phyloP scores from a whole-genome alignment of 1,140 invertebrate genomes.

The Spodoptera frugiperda region DNA sequence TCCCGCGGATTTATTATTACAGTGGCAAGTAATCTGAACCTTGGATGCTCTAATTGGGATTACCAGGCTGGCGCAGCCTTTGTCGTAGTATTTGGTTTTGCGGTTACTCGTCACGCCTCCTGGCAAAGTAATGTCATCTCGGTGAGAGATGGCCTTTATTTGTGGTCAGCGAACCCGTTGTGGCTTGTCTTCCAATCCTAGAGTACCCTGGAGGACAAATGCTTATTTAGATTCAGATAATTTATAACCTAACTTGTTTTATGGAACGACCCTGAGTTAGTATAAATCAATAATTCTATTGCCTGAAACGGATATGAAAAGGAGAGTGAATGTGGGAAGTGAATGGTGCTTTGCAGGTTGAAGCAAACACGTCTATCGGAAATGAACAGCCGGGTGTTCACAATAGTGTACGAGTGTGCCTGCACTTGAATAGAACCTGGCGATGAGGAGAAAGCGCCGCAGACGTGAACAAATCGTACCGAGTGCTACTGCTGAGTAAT shows the following conservation, averaged over 20 bases:
- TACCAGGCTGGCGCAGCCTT: neutral
- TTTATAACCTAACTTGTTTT: neutral
- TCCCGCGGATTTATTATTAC: neutral
- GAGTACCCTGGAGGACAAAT: neutral
- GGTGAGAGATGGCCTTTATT: constrained; percentile 17
- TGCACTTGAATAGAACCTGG: constrained; percentile 18
- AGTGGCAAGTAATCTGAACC: neutral
- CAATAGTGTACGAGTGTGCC: constrained; percentile 14
- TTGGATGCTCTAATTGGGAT: neutral
- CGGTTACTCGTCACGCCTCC: constrained; percentile 24
- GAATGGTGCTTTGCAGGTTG: constrained; percentile 1
- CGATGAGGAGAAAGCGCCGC: constrained; percentile 13
- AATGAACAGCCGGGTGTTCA: neutral
- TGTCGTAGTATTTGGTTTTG: constrained; percentile 24
- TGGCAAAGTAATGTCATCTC: constrained; percentile 10
- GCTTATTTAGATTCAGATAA: too few species aligned
- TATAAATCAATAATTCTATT: neutral
- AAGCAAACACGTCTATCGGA: constrained; percentile 1
- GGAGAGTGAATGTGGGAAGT: constrained; percentile 24
- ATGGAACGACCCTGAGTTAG: neutral
- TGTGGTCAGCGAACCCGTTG: constrained; percentile 11
- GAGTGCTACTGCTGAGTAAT: constrained; percentile 8
- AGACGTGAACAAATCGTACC: constrained; percentile 16
- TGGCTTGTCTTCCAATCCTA: neutral
- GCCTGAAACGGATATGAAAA: constrained; percentile 4